These are phyloP conservation scores for Bicyclus anynana DNA, from an alignment of 1,140 invertebrate genomes.

Conservation along the genomic window DNA sequence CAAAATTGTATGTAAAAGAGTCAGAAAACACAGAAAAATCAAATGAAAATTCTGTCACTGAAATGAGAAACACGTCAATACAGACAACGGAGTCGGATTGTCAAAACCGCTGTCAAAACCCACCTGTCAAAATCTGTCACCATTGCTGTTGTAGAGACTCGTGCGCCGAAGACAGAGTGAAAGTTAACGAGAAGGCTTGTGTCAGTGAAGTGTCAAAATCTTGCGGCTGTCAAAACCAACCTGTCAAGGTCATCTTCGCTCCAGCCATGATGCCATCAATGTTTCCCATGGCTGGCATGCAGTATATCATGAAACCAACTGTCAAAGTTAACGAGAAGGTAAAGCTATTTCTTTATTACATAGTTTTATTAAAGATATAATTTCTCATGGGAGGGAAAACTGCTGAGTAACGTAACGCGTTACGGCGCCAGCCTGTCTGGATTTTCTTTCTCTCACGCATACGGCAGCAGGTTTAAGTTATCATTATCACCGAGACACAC, in stretches of 20 bases:
- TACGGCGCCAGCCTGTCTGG: too few species aligned
- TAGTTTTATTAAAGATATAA: too few species aligned
- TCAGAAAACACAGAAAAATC: background rate
- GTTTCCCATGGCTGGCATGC: constrained; percentile 42
- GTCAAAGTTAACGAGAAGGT: constrained; percentile 46
- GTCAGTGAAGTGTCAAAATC: constrained; percentile 17
- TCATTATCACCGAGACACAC: too few species aligned
- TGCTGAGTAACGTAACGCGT: too few species aligned
- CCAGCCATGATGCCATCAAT: constrained; percentile 61
- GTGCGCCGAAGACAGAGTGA: constrained; percentile 9
- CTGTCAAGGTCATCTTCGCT: constrained; percentile 61
- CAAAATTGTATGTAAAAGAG: constrained; percentile 38
- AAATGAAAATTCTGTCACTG: constrained; percentile 21
- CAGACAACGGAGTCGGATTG: constrained; percentile 20
- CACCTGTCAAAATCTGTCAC: constrained; percentile 32
- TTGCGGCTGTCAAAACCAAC: constrained; percentile 40
- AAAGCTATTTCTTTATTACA: constrained; percentile 7
- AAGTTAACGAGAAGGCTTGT: constrained; percentile 5
- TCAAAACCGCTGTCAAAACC: constrained; percentile 27
- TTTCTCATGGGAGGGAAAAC: too few species aligned
- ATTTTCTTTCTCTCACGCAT: too few species aligned
- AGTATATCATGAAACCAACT: constrained; percentile 44
- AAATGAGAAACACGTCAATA: constrained; percentile 43
- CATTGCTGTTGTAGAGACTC: constrained; percentile 37
- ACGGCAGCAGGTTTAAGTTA: too few species aligned